phyloP scores from a whole-genome alignment of 2,888 invertebrate species.

The Euzetes globulus region DNA sequence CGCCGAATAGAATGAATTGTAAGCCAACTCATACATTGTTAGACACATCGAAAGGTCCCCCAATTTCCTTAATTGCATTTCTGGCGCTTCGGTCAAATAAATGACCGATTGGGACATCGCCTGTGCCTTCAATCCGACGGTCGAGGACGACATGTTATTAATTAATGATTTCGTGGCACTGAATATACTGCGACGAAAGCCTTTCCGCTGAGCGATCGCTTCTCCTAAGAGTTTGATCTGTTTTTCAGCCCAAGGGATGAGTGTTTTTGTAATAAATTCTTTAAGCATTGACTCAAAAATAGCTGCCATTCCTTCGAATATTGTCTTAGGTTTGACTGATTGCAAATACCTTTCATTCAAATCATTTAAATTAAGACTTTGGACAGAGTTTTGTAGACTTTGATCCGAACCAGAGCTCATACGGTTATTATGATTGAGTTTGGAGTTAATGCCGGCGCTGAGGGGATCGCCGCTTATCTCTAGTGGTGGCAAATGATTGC shows the following conservation, averaged over 20 bases:
- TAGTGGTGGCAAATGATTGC: not conserved
- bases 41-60: constrained; percentile 96
- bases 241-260: constrained; percentile 85
- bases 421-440: not conserved
- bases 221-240: constrained; percentile 73
- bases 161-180: constrained; percentile 95
- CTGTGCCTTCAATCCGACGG: constrained; percentile 19
- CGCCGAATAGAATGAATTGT: constrained; percentile 89
- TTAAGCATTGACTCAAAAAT: not conserved
- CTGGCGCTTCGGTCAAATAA: constrained; percentile 57
- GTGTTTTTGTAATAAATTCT: constrained; percentile 40
- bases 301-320: not conserved
- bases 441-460: not conserved
- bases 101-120: constrained; percentile 49
- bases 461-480: not conserved
- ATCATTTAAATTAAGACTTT: not conserved
- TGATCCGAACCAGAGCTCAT: constrained; percentile 4
- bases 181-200: constrained; percentile 81
- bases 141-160: constrained; percentile 40
- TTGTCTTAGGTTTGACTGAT: not conserved
- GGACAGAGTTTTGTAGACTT: not conserved
- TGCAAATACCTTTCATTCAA: not conserved
- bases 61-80: constrained; percentile 81
- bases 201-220: constrained; percentile 62
- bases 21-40: constrained; percentile 83